A percentile compares a stretch with the other conserved stretches of the same genome.
Evolutionary conservation across 2,888 invertebrate genomes (phyloP).

Genomic region (Dicranocentrus wangi): DNA sequence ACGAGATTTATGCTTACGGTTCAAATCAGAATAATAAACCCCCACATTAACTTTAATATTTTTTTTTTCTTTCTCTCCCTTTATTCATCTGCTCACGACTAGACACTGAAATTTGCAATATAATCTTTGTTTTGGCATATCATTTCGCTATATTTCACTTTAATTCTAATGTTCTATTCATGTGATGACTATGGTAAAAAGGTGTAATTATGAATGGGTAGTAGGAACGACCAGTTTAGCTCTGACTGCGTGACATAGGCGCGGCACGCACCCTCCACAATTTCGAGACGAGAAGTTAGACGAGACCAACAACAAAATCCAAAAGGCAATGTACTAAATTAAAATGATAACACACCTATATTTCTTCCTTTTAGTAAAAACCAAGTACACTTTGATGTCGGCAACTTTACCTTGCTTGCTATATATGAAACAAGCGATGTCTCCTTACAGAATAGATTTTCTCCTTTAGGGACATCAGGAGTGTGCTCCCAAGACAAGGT

Average conservation of each 20-base stretch:
- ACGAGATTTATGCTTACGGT: no score
- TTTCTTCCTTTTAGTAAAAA: not conserved
- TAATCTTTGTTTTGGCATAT: no score
- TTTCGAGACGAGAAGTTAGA: no score
- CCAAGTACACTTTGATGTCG: not conserved
- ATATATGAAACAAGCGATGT: not conserved
- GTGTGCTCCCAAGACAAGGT: not conserved
- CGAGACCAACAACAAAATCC: no score
- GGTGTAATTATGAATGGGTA: slow-evolving; percentile 5
- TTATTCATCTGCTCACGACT: no score
- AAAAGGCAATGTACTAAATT: no score
- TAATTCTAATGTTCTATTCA: no score
- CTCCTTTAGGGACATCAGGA: not conserved
- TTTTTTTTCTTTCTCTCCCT: no score
- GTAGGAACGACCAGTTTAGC: slow-evolving; percentile 22
- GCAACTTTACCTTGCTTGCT: not conserved
- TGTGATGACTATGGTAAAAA: slow-evolving; percentile 1
- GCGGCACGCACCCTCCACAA: slow-evolving; percentile 20
- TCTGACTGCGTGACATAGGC: slow-evolving; percentile 53
- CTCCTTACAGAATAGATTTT: not conserved
- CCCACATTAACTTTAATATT: no score
- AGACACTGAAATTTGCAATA: no score
- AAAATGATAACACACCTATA: slow-evolving; percentile 18
- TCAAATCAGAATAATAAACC: no score
- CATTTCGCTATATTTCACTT: no score